Evolutionary conservation across 2,797 vertebrate species (phyloP), one percentile per base, ranked within the genome.

Genomic region (Syngnathus rostellatus): DNA sequence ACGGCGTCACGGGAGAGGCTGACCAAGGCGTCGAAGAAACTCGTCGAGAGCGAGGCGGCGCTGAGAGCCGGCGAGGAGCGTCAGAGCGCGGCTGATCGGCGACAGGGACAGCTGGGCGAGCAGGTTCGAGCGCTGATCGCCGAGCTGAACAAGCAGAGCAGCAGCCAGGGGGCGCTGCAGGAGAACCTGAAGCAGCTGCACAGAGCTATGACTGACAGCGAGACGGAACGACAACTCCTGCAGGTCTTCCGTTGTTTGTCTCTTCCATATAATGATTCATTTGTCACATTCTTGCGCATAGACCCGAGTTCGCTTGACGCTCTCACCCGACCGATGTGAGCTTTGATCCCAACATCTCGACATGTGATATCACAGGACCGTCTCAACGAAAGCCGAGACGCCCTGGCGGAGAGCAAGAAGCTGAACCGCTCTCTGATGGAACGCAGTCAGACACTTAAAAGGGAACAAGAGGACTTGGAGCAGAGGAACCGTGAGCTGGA

Each of bases 221-320:
- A 93, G 79, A 86, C 89, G 31, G 91, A 94, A 67, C 85, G 90
- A 54, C 82, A 86, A 68, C 77, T 88, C 71, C 74, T 93, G 68
- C 93, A 94, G 92, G 93, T 92, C 85, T 14, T 17, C 37, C 8
- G 2, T 54, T 37, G 12, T 16, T 55, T 57, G 4, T 37, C 8
- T 21, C 16, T 4, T 8, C 2, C 6, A 16, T 7, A 31, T 16
- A 16, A 12, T 2, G 5, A 37, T 51, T 51, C 7, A 51, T 14
- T n/a, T n/a, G 19, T 9, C n/a, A 51, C 8, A 6, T 51, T 31
- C 10, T 55, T 31, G 23, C 1, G 11, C 1, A 14, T 14, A 5
- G 21, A 11, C 51, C 2, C 5, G 10, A 5, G 10, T 23, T 9
- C 23, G 23, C 9, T 23, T 55, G 54, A 55, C 54, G 6, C 55